These are phyloP conservation scores for Eupithecia dodoneata DNA, from an alignment of 2,888 invertebrate genomes.

Conservation along the genomic window DNA sequence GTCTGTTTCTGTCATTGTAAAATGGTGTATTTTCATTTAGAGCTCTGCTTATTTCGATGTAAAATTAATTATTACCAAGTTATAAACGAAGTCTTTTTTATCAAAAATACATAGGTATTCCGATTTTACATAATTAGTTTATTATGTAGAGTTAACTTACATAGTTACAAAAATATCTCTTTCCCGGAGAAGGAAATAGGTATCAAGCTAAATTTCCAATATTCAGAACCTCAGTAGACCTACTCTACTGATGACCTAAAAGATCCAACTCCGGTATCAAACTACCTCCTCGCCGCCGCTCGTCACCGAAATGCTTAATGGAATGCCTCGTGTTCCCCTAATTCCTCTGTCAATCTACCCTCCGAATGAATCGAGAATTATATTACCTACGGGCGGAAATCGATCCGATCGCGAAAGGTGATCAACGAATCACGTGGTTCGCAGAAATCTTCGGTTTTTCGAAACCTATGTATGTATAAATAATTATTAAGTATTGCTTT, in stretches of 20 bases:
- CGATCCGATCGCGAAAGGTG: constrained; percentile 22
- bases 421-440: constrained; percentile 12
- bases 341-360: constrained; percentile 28
- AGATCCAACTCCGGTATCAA: background rate
- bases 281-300: background rate
- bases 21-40: too few species aligned
- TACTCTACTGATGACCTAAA: background rate
- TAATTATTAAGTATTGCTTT: background rate
- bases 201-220: background rate
- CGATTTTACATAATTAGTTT: background rate
- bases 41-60: too few species aligned
- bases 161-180: background rate
- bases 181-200: background rate
- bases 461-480: background rate
- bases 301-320: constrained; percentile 13
- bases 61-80: too few species aligned
- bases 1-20: background rate
- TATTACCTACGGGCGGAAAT: constrained; percentile 19
- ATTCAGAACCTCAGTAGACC: background rate
- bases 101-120: too few species aligned
- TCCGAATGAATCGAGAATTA: constrained; percentile 31
- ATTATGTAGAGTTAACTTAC: background rate
- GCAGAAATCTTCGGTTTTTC: background rate
- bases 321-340: constrained; percentile 28
- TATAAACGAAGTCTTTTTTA: too few species aligned